These are phyloP conservation scores for Magallana gigas DNA, from an alignment of 1,140 invertebrate genomes.

Conservation along the genomic window DNA sequence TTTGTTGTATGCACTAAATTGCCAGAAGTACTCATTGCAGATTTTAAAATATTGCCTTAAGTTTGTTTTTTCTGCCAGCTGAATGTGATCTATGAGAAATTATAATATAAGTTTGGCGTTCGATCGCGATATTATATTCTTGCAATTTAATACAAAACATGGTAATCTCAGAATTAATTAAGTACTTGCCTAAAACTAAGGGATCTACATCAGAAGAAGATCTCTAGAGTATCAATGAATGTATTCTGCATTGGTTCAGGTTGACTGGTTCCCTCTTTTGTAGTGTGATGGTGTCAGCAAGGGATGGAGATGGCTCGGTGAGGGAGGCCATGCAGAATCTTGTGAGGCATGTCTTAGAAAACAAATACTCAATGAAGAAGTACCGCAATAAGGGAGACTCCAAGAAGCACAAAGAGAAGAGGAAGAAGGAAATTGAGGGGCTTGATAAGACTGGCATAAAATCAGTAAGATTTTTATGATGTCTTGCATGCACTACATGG, in stretches of 20 bases:
- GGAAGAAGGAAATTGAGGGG: slow-evolving; percentile 60
- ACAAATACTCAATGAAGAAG: slow-evolving; percentile 59
- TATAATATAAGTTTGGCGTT: no score
- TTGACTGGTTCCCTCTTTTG: slow-evolving; percentile 32
- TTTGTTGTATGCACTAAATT: no score
- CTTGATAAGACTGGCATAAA: slow-evolving; percentile 61
- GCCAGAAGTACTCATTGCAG: no score
- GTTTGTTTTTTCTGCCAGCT: no score
- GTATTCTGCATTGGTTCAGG: neutral
- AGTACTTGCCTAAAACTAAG: no score
- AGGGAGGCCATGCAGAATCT: slow-evolving; percentile 68
- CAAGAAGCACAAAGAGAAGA: slow-evolving; percentile 52
- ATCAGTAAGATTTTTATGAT: slow-evolving; percentile 52
- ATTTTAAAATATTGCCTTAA: no score
- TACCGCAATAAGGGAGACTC: slow-evolving; percentile 54
- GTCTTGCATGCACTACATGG: neutral
- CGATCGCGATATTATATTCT: no score
- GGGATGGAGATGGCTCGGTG: slow-evolving; percentile 69
- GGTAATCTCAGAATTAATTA: neutral
- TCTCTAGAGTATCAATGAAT: no score
- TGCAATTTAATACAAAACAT: neutral
- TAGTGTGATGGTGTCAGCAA: slow-evolving; percentile 72
- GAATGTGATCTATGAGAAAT: no score
- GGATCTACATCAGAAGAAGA: no score
- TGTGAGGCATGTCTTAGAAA: slow-evolving; percentile 70